phyloP scores from a whole-genome alignment of 2,888 invertebrate species.

The Erannis defoliaria region DNA sequence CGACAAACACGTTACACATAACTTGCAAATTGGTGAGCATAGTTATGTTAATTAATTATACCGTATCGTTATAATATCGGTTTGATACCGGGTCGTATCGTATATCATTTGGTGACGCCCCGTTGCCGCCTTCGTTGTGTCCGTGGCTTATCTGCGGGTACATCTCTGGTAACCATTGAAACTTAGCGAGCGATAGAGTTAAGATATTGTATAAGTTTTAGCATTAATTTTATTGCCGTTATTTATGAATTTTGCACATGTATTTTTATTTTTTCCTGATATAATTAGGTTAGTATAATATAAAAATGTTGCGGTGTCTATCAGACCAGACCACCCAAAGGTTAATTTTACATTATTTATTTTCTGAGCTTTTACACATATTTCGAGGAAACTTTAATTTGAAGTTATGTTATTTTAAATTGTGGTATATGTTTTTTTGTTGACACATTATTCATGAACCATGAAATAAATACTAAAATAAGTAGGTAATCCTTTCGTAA shows the following conservation, averaged over 20 bases:
- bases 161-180: constrained; percentile 56
- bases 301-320: too few relatives aligned
- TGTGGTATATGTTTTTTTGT: too few relatives aligned
- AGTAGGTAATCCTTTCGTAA: too few relatives aligned
- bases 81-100: constrained; percentile 46
- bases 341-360: too few relatives aligned
- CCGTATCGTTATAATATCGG: constrained; percentile 40
- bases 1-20: constrained; percentile 54
- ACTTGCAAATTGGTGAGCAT: constrained; percentile 47
- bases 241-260: background rate
- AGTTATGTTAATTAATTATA: constrained; percentile 69
- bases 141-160: constrained; percentile 62
- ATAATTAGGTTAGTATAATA: too few relatives aligned
- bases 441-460: too few relatives aligned
- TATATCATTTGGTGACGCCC: constrained; percentile 70
- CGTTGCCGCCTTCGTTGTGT: constrained; percentile 75
- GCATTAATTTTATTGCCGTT: background rate
- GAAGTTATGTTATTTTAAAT: too few relatives aligned
- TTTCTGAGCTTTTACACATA: too few relatives aligned
- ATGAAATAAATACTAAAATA: too few relatives aligned
- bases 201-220: constrained; percentile 1
- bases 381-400: too few relatives aligned
- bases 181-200: background rate
- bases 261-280: background rate
- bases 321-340: too few relatives aligned